Evolutionary conservation across 2,888 invertebrate genomes (phyloP).

Genomic region (Rutpela maculata): DNA sequence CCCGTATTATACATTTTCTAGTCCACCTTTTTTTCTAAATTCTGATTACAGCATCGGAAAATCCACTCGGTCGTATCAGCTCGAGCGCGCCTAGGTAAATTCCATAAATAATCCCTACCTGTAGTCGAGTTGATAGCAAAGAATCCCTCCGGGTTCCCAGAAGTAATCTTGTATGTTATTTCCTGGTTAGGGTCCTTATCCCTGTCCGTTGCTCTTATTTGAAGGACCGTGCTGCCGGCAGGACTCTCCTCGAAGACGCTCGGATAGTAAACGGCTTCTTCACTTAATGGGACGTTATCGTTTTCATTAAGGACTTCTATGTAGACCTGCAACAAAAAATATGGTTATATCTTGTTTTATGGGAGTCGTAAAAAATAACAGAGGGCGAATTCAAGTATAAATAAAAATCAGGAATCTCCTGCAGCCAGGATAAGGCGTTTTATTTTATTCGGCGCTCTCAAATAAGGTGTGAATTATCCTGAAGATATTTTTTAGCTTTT

Average conservation of each 20-base stretch:
- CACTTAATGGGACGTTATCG: slow-evolving; percentile 95
- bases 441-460: not conserved
- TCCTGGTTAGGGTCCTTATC: slow-evolving; percentile 83
- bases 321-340: slow-evolving; percentile 78
- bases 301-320: slow-evolving; percentile 93
- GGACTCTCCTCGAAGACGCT: slow-evolving; percentile 88
- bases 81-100: slow-evolving; percentile 18
- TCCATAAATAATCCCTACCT: slow-evolving; percentile 77
- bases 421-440: not conserved
- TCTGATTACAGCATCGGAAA: not conserved
- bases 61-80: not conserved
- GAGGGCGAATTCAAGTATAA: slow-evolving; percentile 2
- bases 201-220: slow-evolving; percentile 86
- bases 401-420: slow-evolving; percentile 8
- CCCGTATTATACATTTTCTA: too few relatives aligned
- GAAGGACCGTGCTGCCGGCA: slow-evolving; percentile 82
- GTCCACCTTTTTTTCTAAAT: not conserved
- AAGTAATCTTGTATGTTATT: slow-evolving; percentile 88
- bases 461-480: not conserved
- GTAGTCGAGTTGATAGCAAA: slow-evolving; percentile 90
- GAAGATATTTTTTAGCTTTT: not conserved
- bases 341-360: slow-evolving; percentile 26
- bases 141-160: slow-evolving; percentile 94
- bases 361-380: slow-evolving; percentile 8
- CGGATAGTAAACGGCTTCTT: slow-evolving; percentile 89